phyloP scores from a whole-genome alignment of 2,797 vertebrate genomes.

The Babyrousa celebensis region DNA sequence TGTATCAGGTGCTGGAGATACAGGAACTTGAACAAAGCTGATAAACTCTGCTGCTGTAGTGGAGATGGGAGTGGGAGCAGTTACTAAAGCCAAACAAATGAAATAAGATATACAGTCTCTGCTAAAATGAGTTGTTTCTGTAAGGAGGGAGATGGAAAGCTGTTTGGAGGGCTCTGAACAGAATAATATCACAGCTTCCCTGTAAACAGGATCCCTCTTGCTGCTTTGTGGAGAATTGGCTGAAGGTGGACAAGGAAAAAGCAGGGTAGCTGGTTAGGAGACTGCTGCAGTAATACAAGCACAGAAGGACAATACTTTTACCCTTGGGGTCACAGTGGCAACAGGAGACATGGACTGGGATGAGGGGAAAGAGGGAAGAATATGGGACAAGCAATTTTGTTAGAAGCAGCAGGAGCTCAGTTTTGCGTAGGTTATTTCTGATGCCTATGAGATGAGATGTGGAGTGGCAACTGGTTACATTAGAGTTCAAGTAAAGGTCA shows the following conservation, averaged over 20 bases:
- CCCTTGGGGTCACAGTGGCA: not conserved
- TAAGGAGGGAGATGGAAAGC: not conserved
- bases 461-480: not conserved
- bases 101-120: conserved; percentile 18
- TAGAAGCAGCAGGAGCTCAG: conserved; percentile 17
- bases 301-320: conserved; percentile 3
- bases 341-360: not conserved
- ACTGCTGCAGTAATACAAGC: not conserved
- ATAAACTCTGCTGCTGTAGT: conserved; percentile 21
- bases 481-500: conserved; percentile 9
- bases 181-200: not conserved
- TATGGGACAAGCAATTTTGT: not conserved
- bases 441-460: not conserved
- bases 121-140: conserved; percentile 17
- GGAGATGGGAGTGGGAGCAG: not conserved
- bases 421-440: conserved; percentile 13
- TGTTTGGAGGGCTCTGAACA: not conserved
- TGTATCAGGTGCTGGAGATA: not conserved
- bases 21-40: not conserved
- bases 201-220: not conserved
- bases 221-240: not conserved
- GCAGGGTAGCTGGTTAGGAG: not conserved
- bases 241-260: conserved; percentile 25
- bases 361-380: not conserved
- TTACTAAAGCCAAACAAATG: not conserved